A percentile compares a stretch with the other conserved stretches of the same genome.
Conservation (phyloP, 2,113 vertebrate genomes). For the Psettodes erumei region DNA sequence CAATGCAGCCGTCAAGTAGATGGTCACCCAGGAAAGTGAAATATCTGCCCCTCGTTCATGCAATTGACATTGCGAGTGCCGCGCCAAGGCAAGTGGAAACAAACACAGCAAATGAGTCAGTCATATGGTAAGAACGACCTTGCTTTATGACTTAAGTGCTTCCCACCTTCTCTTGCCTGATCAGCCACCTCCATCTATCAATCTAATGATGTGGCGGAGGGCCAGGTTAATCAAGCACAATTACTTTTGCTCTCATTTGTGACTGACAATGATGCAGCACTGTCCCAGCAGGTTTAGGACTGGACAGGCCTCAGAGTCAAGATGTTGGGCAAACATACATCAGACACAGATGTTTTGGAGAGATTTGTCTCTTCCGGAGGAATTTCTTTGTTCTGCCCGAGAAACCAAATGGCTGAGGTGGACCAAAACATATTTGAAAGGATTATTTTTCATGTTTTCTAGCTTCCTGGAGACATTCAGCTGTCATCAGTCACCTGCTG, state of each 20-base stretch:
- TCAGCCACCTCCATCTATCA: slow-evolving; percentile 89
- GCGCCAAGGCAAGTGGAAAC: slow-evolving; percentile 67
- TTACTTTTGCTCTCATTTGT: slow-evolving; percentile 91
- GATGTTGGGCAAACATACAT: background rate
- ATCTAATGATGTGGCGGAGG: slow-evolving; percentile 89
- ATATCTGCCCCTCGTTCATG: slow-evolving; percentile 41
- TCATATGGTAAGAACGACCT: slow-evolving; percentile 84
- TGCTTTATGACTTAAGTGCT: slow-evolving; percentile 83
- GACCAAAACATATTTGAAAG: background rate
- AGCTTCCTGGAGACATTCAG: background rate
- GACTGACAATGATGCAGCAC: slow-evolving; percentile 87
- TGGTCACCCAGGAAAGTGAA: slow-evolving; percentile 60
- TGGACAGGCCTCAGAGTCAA: slow-evolving; percentile 80
- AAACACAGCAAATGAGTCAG: slow-evolving; percentile 65
- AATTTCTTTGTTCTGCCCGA: background rate
- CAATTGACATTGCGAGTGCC: slow-evolving; percentile 54
- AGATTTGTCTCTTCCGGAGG: background rate
- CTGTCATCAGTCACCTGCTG: background rate
- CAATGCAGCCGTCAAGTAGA: slow-evolving; percentile 56
- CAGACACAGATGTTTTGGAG: background rate
- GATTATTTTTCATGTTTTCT: background rate
- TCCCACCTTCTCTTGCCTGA: slow-evolving; percentile 83
- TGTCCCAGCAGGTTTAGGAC: slow-evolving; percentile 69
- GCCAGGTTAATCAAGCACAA: slow-evolving; percentile 91
- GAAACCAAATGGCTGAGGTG: background rate